phyloP scores from a whole-genome alignment of 1,140 invertebrate genomes.

The Solenopsis invicta region DNA sequence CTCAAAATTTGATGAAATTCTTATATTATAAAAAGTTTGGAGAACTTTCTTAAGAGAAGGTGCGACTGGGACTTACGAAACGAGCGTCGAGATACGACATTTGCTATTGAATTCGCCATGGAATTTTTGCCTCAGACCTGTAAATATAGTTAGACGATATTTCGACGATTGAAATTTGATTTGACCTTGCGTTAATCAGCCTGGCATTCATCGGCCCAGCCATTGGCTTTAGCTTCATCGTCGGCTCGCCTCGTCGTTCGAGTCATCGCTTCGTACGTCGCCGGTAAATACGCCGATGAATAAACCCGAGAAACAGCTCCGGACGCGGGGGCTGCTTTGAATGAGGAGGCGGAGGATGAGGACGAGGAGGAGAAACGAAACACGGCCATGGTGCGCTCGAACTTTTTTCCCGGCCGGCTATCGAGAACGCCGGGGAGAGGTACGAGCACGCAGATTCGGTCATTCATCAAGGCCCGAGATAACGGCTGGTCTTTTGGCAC shows the following conservation, averaged over 20 bases:
- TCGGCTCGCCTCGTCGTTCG: neutral
- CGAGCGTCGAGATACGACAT: neutral
- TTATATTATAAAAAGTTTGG: too few species aligned
- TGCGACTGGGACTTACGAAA: too few species aligned
- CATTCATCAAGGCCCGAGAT: constrained; percentile 53
- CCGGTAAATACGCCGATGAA: neutral
- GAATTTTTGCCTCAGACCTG: neutral
- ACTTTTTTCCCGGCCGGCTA: neutral
- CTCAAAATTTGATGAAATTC: too few species aligned
- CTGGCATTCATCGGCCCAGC: neutral
- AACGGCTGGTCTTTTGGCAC: constrained; percentile 36
- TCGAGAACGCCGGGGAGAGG: neutral
- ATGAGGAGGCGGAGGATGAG: neutral
- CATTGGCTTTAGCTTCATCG: neutral
- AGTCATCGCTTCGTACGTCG: neutral
- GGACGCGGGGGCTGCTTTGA: too few species aligned
- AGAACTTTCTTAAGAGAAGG: too few species aligned
- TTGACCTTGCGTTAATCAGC: neutral
- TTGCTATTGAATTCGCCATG: neutral
- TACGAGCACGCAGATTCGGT: constrained; percentile 12
- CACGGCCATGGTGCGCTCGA: neutral
- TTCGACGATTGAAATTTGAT: neutral
- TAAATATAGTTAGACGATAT: neutral
- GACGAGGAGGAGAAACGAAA: neutral
- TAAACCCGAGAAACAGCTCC: neutral